Evolutionary conservation across 2,888 invertebrate genomes (phyloP), one percentile per base, ranked within the genome.

Genomic region (Habroteleia sp.): DNA sequence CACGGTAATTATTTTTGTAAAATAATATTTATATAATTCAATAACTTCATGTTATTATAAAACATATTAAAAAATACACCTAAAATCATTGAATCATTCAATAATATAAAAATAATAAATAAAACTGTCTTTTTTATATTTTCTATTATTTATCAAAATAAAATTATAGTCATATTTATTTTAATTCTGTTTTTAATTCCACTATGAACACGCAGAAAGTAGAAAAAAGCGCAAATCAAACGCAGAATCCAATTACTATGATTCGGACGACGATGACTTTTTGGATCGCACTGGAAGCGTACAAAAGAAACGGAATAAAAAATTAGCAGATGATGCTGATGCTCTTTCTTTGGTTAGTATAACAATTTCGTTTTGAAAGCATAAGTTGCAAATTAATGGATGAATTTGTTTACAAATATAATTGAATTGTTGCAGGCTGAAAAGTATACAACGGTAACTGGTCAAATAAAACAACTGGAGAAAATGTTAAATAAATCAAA

Each of bases 211-310:
- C 78, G 8, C 81, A 95, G 96, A 96, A 0, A 92, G 94, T n/a
- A 94, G 96, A 65, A 91, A 94, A 0, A 96, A 95, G 86, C 89
- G 91, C 5, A 93, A 93, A 78, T 93, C 94, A 80, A 95, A 95
- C 92, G 92, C 93, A 82, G 95, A 95, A 1, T 95, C 98, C 83
- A 98, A 97, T 88, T 97, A 91, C 86, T 97, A 97, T 87, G 96
- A 96, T 80, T 96, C 96, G 0, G 98, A 99, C 83, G 99, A 99
- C 72, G 99, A 99, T 88, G 95, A 94, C 13, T 99, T 95, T 90
- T 91, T 97, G 54, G 99, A 99, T 87, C 91, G 99, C 74, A 99
- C 99, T 0, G 99, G 98, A 0, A 93, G 94, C 60, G 93, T 99
- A 13, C 97, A 98, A 87, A 92, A 92, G 80, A 98, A 97, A 86